Conservation (phyloP, 1,140 invertebrate genomes). For the Caerostris extrusa region DNA sequence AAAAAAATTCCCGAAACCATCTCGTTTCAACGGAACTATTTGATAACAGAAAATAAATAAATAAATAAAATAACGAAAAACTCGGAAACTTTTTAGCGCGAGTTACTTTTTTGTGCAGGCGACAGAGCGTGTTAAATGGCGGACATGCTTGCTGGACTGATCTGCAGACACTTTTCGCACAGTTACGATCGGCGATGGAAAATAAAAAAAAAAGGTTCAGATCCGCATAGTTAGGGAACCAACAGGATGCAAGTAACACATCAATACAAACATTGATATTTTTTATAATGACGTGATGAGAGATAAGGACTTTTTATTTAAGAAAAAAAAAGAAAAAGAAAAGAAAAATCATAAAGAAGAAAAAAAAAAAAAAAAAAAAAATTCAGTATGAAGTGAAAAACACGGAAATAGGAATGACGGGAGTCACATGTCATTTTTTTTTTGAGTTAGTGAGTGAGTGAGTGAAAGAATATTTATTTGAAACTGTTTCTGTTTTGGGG, state of each 20-base stretch:
- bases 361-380: not conserved
- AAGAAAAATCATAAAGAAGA: not conserved
- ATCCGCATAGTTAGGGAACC: conserved; percentile 23
- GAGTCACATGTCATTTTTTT: conserved; percentile 17
- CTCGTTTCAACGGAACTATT: not conserved
- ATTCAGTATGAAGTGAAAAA: not conserved
- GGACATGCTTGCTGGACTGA: not conserved
- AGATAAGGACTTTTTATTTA: not conserved
- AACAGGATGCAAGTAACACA: conserved; percentile 18
- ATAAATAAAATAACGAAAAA: not conserved
- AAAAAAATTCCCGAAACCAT: not conserved
- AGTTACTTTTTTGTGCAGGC: not conserved
- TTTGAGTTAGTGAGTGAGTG: too few species aligned
- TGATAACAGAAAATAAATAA: not conserved
- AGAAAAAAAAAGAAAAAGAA: not conserved
- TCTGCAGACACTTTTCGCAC: not conserved
- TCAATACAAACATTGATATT: conserved; percentile 6
- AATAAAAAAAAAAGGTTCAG: not conserved
- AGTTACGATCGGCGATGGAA: not conserved
- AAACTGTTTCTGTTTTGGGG: not conserved
- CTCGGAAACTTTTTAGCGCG: not conserved
- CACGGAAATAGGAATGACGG: conserved; percentile 26
- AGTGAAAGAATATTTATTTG: conserved; percentile 4
- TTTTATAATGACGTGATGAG: conserved; percentile 14
- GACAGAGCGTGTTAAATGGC: conserved; percentile 26